Evolutionary conservation across 2,888 invertebrate genomes (phyloP), one percentile per base, ranked within the genome.

Genomic region (Azorinus chamasolen): DNA sequence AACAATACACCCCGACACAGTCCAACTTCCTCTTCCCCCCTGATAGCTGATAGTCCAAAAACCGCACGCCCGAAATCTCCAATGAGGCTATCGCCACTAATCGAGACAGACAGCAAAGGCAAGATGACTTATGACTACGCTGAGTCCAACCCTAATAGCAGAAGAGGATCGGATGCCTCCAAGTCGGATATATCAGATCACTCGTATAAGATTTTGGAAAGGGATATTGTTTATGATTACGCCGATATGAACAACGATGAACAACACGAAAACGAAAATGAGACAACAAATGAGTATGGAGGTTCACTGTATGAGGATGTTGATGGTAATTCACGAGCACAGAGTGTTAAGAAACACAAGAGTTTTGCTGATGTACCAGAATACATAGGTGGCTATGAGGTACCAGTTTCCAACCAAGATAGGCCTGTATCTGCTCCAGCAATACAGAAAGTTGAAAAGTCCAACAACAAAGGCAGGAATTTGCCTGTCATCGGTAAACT

Each of bases 231-330:
- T 16, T 76, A 76, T 27, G 71, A 71, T 25, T 76, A 76, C 16
- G 76, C 76, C 22, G 62, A 71, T 20, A 43, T 69, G 10, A 46
- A 51, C 24, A 57, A 53, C 22, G 66, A 39, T 45, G 65, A 70
- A 12, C 18, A 51, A 14, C 48, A 51, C 10, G 41, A 18, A 3
- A 20, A 16, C 24, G 57, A 41, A 48, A 16, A 41, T 16, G 16
- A 20, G n/a, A 41, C 37, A 41, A 27, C 27, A 10, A 3, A 14
- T 48, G 48, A 48, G 5, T 54, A 37, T n/a, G 61, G 51, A 18
- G 32, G 41, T 2, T 24, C 53, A 8, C 12, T 76, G 5, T 76
- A 76, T 53, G 76, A 76, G 53, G 71, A 76, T 45, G 71, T 76
- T 2, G 61, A 66, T 3, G 46, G 54, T 18, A 55, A 50, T 6